These are phyloP conservation scores for Lasioglossum calceatum DNA, from an alignment of 2,888 invertebrate species.

Conservation along the genomic window DNA sequence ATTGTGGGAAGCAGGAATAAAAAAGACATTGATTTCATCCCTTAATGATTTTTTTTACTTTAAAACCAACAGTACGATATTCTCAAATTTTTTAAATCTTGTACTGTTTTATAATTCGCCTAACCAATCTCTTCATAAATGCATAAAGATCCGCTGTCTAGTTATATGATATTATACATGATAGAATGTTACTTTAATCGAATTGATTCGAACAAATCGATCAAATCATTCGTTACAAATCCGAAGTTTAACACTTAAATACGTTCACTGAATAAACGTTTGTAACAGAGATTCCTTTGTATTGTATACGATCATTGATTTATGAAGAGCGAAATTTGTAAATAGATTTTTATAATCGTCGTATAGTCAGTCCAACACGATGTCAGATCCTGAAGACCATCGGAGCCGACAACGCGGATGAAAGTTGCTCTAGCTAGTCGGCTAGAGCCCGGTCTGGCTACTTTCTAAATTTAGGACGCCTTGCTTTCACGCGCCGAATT, in stretches of 20 bases:
- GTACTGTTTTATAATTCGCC: too few species aligned
- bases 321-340: too few species aligned
- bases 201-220: not conserved
- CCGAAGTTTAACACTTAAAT: not conserved
- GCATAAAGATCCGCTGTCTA: too few species aligned
- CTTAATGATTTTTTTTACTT: too few species aligned
- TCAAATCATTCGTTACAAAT: not conserved
- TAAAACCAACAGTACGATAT: too few species aligned
- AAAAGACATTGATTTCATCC: too few species aligned
- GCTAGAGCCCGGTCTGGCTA: constrained; percentile 69
- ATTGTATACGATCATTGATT: not conserved
- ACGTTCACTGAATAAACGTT: not conserved
- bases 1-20: too few species aligned
- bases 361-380: not conserved
- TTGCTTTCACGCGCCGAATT: constrained; percentile 77
- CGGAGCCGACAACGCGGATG: constrained; percentile 52
- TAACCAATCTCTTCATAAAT: too few species aligned
- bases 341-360: not conserved
- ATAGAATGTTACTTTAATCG: not conserved
- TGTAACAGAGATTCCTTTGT: not conserved
- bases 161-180: not conserved
- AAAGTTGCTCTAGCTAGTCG: constrained; percentile 71
- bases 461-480: constrained; percentile 81
- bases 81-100: too few species aligned
- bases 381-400: constrained; percentile 31